Base-by-base conservation (phyloP, 2,113 vertebrate genomes). In the Melanotaenia duboulayi region DNA sequence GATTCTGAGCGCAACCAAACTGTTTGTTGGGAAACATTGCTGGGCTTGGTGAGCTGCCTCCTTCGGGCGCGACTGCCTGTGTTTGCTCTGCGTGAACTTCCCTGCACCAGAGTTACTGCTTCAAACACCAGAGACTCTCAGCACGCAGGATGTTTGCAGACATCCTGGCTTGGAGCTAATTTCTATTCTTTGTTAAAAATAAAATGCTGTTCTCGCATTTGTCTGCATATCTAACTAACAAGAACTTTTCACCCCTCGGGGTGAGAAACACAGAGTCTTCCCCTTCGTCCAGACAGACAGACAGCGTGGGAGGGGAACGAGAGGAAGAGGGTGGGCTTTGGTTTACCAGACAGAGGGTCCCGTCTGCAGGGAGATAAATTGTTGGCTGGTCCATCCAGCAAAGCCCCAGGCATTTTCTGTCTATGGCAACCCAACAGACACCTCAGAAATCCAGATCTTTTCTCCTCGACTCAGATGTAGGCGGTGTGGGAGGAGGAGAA, bases 401-500 rank as follows among this genome's bases (percentile, higher is more conserved):
- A 65, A 65, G 80, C 87, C 87, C 2, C 87, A 57, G 83, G 87
- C 86, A 59, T 70, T 46, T 81, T 82, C 83, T 79, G 78, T 82
- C 77, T 85, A 58, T 67, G 82, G 80, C 75, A 84, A 62, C 65
- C 72, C 73, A 87, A 52, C 48, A 73, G 63, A 74, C 78, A 64
- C 65, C 49, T 56, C 51, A 81, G 51, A 77, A 80, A 74, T 69
- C 83, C 71, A 71, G 76, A 78, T 65, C 78, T 70, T 37, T 51
- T 74, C 59, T 35, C 23, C 67, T 54, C 2, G 54, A 32, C 56
- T 77, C 75, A 7, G 50, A 72, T 37, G 67, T 61, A 62, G 51
- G 51, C 2, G 58, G 62, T 40, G 64, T 37, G 28, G 70, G 58
- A 42, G 67, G 66, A 65, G 39, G 72, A 72, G 77, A 60, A 23